Conservation (phyloP, 2,113 vertebrate species). For the Grantiella picta region DNA sequence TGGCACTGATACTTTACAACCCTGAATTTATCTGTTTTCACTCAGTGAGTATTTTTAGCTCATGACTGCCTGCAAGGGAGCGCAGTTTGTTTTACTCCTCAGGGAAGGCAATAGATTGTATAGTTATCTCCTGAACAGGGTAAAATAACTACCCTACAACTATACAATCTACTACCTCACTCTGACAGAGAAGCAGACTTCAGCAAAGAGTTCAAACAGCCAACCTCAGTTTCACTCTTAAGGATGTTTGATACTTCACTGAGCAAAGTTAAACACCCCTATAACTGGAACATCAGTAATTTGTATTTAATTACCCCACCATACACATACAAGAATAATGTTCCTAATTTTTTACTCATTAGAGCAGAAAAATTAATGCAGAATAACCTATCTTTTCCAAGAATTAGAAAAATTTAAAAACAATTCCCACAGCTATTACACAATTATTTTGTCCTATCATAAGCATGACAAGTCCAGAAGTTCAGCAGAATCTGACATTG, state of each 20-base stretch:
- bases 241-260: background rate
- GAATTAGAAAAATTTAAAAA: background rate
- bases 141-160: constrained; percentile 86
- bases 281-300: background rate
- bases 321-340: background rate
- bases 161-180: constrained; percentile 89
- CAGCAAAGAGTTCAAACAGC: background rate
- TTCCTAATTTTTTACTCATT: background rate
- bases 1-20: background rate
- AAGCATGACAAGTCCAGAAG: background rate
- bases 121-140: constrained; percentile 85
- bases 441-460: background rate
- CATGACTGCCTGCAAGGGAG: constrained; percentile 18
- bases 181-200: constrained; percentile 74
- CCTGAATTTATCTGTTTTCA: background rate
- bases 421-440: background rate
- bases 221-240: background rate
- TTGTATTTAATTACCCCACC: background rate
- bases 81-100: constrained; percentile 76
- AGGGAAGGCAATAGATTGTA: constrained; percentile 87
- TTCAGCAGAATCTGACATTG: background rate
- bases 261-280: background rate
- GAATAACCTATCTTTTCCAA: background rate
- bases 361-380: background rate
- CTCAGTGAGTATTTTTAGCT: background rate